Evolutionary conservation across 2,888 invertebrate species (phyloP).

Genomic region (Conchocele bisecta): DNA sequence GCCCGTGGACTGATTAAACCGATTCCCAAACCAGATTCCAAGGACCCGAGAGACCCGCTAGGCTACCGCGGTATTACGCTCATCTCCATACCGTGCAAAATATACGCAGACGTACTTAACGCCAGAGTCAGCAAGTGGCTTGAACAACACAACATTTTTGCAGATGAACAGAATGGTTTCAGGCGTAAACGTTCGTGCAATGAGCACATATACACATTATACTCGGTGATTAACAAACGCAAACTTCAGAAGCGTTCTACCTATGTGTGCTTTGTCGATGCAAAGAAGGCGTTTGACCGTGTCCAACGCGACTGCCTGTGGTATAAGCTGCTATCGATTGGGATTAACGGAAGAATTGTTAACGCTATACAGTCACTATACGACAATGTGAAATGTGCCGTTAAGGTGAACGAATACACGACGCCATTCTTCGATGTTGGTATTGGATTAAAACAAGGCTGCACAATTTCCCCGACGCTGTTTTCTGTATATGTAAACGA

Average conservation of each 20-base stretch:
- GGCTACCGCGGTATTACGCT: conserved; percentile 1
- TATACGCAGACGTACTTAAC: not conserved
- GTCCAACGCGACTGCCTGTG: not conserved
- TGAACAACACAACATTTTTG: not conserved
- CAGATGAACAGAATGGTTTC: not conserved
- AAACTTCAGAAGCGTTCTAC: not conserved
- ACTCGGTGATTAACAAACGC: not conserved
- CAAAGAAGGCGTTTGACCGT: conserved; percentile 1
- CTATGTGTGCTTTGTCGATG: not conserved
- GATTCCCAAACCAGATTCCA: not conserved
- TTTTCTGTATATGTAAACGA: not conserved
- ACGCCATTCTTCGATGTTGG: not conserved
- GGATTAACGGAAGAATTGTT: not conserved
- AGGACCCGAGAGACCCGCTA: not conserved
- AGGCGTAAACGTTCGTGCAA: not conserved
- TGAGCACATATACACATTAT: conserved; percentile 4
- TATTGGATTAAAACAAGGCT: not conserved
- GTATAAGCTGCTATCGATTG: not conserved
- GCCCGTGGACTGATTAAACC: not conserved
- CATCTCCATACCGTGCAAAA: not conserved
- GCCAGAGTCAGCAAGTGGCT: not conserved
- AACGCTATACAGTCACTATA: not conserved
- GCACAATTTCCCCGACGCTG: not conserved
- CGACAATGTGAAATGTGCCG: not conserved
- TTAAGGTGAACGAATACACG: not conserved